Base-by-base conservation (phyloP, 2,888 invertebrate species). In the Acleris laterana region DNA sequence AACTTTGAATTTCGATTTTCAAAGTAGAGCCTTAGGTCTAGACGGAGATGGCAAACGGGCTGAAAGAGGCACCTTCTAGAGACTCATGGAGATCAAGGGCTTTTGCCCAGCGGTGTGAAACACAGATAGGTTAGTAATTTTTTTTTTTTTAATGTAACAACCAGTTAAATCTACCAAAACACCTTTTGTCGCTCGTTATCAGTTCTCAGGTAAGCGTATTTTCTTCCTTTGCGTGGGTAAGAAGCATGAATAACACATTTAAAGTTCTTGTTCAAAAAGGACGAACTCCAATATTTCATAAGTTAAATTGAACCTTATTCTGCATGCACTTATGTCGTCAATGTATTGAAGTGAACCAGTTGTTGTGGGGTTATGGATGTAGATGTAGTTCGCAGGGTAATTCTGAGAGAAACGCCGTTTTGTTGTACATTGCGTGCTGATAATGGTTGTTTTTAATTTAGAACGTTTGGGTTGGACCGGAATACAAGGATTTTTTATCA, bases 221-320 rank as follows among this genome's bases (percentile, higher is more conserved):
- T 65, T 56, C 50, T 65, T 65, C 20, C 55, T 65, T 65, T 13
- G 65, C 65, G 60, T 65, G 65, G 60, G 44, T 55, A 61, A 56
- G 28, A 42, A n/a, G 50, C 44, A 65, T 61, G 60, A 65, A 61
- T 65, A 61, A 65, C 49, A 65, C 65, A 56, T 65, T 48, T 20
- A n/a, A 55, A 28, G 42, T 20, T 5, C 49, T 3, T 4, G 38
- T 46, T 6, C 17, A 46, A 57, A 46, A 46, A 46, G 5, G 22
- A 46, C 28, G 20, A 61, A 44, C 20, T 50, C 20, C 20, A 3
- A 13, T 0, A 13, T 9, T 5, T 16, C 9, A 20, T 7, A 6
- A 28, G 13, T 25, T 2, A 50, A 60, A 56, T 20, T 32, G 16
- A 11, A 50, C 50, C 17, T 55, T 32, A 20, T 1, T 3, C 5